Conservation (phyloP, 2,797 vertebrate species). For the Gambelia wislizenii region DNA sequence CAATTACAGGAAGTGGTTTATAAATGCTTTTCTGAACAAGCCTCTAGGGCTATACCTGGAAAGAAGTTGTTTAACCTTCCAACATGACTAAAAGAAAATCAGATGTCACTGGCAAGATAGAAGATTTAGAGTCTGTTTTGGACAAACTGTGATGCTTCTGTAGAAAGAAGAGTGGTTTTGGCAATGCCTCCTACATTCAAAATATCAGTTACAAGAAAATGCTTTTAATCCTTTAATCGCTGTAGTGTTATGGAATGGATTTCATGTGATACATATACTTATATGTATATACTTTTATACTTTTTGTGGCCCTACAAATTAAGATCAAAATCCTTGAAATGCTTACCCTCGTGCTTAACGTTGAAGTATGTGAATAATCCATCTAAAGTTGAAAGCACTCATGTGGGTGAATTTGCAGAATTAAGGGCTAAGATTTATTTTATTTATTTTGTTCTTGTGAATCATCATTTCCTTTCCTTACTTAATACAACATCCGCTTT, state of each 20-base stretch:
- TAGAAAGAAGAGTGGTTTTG: conserved; percentile 2
- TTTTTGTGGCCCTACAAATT: background rate
- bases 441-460: background rate
- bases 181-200: conserved; percentile 7
- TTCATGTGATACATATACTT: conserved; percentile 26
- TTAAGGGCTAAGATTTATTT: background rate
- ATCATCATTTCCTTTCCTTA: background rate
- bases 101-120: conserved; percentile 4
- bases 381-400: background rate
- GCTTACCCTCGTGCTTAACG: background rate
- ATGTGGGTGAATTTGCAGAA: background rate
- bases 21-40: conserved; percentile 27
- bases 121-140: background rate
- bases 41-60: conserved; percentile 7
- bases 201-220: conserved; percentile 47
- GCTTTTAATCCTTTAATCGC: conserved; percentile 32
- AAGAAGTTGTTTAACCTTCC: conserved; percentile 38
- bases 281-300: no score
- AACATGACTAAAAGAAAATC: background rate
- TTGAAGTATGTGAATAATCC: conserved; percentile 17
- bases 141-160: background rate
- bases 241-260: conserved; percentile 24
- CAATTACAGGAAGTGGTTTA: background rate
- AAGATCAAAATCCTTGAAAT: conserved; percentile 9
- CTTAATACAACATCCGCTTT: background rate